These are phyloP conservation scores for Alethe diademata DNA, from an alignment of 2,113 vertebrate genomes.

Conservation along the genomic window DNA sequence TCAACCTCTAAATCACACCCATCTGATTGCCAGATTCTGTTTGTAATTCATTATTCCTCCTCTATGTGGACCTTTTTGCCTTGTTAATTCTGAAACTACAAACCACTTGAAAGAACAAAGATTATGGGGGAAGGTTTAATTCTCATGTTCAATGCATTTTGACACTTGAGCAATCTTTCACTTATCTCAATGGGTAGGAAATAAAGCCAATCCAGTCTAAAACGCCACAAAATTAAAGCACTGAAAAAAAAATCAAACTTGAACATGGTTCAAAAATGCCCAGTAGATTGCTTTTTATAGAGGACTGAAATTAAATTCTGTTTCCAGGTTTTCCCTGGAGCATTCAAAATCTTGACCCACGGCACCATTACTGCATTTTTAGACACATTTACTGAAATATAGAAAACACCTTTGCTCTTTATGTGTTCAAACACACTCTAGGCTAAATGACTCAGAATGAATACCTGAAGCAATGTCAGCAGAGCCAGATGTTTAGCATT, in stretches of 20 bases:
- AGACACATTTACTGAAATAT: background rate
- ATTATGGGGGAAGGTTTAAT: background rate
- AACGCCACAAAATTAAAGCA: background rate
- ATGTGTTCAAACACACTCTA: background rate
- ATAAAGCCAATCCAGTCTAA: background rate
- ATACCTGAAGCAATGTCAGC: background rate
- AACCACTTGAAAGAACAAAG: background rate
- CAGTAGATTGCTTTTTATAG: background rate
- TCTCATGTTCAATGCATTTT: background rate
- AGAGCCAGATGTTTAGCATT: slow-evolving; percentile 16
- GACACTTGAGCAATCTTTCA: background rate
- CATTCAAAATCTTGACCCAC: background rate
- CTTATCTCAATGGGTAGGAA: background rate
- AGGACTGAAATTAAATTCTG: background rate
- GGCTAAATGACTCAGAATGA: background rate
- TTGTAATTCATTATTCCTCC: background rate
- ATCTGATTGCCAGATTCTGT: background rate
- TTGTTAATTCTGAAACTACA: background rate
- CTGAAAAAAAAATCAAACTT: background rate
- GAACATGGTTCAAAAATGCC: background rate
- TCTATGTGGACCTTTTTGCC: background rate
- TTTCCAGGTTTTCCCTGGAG: background rate
- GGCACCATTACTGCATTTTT: background rate
- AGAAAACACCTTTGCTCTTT: background rate
- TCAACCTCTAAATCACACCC: background rate